These are phyloP conservation scores for Ceyx melanurus DNA, from an alignment of 2,113 vertebrate species.

Conservation along the genomic window DNA sequence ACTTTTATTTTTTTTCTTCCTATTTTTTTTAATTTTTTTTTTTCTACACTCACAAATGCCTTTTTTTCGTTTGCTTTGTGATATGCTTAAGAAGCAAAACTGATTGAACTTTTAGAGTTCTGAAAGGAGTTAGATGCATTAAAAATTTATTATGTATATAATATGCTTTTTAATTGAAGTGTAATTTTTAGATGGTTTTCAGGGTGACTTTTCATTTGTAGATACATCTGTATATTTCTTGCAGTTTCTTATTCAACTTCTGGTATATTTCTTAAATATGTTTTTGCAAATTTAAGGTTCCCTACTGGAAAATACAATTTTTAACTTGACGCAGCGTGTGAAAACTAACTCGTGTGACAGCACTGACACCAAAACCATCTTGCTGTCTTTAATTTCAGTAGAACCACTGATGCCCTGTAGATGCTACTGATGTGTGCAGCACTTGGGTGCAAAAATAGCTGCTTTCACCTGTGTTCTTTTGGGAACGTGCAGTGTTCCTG, in stretches of 20 bases:
- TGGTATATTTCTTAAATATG: fast-evolving
- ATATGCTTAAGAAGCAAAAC: neutral
- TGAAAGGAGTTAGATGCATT: neutral
- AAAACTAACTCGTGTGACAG: neutral
- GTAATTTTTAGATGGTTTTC: neutral
- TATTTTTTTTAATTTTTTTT: no score
- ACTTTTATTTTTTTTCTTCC: no score
- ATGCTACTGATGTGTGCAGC: neutral
- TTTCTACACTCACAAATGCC: neutral
- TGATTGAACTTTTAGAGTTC: neutral
- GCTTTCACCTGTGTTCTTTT: neutral
- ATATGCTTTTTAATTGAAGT: neutral
- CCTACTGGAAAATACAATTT: neutral
- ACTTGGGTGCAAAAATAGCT: neutral
- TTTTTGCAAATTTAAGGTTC: neutral
- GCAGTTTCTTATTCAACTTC: neutral
- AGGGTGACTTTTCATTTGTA: neutral
- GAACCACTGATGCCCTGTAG: neutral
- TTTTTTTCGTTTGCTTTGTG: neutral
- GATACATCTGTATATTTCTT: neutral
- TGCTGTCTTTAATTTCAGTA: neutral
- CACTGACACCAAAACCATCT: neutral
- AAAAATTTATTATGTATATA: neutral
- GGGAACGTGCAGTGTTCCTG: neutral
- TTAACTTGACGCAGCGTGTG: neutral